Conservation (phyloP, 2,113 vertebrate species). For the Electrona antarctica region DNA sequence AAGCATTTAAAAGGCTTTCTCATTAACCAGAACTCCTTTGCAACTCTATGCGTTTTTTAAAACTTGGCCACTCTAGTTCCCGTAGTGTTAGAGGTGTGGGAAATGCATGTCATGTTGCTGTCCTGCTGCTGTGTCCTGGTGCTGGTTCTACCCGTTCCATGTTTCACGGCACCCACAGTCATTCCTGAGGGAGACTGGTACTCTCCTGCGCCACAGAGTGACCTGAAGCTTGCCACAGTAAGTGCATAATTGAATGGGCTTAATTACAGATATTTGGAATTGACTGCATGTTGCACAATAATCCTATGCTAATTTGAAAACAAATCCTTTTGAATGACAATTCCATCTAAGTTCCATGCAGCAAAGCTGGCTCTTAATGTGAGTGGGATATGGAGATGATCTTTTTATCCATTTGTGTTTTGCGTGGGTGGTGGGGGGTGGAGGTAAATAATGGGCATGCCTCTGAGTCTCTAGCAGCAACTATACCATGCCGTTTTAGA, state of each 20-base stretch:
- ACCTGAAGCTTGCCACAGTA: conserved; percentile 77
- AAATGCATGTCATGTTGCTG: conserved; percentile 58
- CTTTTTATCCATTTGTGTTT: conserved; percentile 40
- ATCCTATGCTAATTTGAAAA: conserved; percentile 7
- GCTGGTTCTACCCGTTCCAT: conserved; percentile 41
- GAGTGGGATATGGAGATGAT: conserved; percentile 9
- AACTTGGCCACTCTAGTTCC: conserved; percentile 45
- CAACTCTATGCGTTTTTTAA: conserved; percentile 40
- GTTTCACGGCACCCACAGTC: conserved; percentile 57
- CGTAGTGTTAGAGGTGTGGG: conserved; percentile 35
- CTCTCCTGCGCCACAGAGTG: conserved; percentile 56
- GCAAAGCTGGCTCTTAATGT: background rate
- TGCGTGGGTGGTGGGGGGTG: conserved; percentile 33
- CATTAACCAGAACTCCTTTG: conserved; percentile 65
- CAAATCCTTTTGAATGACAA: background rate
- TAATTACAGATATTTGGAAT: conserved; percentile 35
- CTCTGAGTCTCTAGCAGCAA: conserved; percentile 6
- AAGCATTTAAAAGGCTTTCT: conserved; percentile 76
- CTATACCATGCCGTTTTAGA: conserved; percentile 13
- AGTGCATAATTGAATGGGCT: conserved; percentile 62
- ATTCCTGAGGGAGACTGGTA: conserved; percentile 33
- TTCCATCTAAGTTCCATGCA: conserved; percentile 2
- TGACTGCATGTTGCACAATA: conserved; percentile 18
- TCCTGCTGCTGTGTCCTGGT: conserved; percentile 49
- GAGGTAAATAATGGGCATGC: conserved; percentile 38